Base-by-base conservation (phyloP, 2,113 vertebrate genomes). In the Vimba vimba region DNA sequence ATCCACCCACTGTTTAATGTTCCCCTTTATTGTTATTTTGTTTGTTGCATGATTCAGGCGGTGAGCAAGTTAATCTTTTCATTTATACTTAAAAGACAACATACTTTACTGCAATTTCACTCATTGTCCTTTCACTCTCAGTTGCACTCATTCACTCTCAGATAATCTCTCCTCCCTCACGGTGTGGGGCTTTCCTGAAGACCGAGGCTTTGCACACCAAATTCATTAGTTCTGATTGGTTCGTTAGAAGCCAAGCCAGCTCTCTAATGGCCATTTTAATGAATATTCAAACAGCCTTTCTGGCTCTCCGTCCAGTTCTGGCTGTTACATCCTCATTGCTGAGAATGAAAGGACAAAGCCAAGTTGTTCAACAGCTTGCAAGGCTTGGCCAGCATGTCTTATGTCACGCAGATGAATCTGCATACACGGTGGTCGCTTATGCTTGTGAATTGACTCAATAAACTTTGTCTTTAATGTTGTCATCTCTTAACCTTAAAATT, bases 31-130 rank as follows among this genome's bases (percentile, higher is more conserved):
- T 79, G 15, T 62, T 79, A 43, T 25, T 10, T 25, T 9, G 4
- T 36, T 80, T 21, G 27, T 33, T 62, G 57, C 55, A 7, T 62
- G 78, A 62, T 33, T 68, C 62, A 36, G 25, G 62, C 27, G 2
- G 17, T 12, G 62, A 13, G 43, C 11, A 45, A 27, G 77, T 62
- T 43, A 27, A 79, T 27, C 13, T 30, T 76, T 50, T 89, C 86
- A 94, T 92, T 92, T 89, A 86, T 90, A 92, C 87, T 90, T 86
- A 89, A 91, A 85, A 91, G 88, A 93, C 91, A 93, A 91, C 80
- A 90, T 86, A 88, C 87, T 93, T 89, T 92, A 78, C 90, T 91
- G 91, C 91, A 89, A 90, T 94, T 92, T 90, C 91, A 66, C 75
- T 64, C 68, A 17, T 21, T 86, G 86, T 89, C 82, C 88, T 25